phyloP scores from a whole-genome alignment of 2,113 vertebrate species.

The Triplophysa rosa region DNA sequence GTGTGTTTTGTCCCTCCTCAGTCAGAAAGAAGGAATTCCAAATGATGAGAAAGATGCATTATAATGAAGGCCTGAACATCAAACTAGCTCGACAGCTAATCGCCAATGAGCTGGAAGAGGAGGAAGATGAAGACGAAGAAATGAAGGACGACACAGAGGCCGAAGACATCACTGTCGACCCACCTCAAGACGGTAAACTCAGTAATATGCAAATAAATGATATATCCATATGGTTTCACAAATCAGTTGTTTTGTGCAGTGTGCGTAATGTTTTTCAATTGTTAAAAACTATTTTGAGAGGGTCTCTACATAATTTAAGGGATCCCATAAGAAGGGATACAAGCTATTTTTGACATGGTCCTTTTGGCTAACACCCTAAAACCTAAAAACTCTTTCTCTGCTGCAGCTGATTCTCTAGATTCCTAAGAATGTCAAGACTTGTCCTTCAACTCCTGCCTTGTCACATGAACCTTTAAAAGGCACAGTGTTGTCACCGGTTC shows the following conservation, averaged over 20 bases:
- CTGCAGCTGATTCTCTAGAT: slow-evolving; percentile 70
- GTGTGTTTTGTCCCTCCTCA: slow-evolving; percentile 52
- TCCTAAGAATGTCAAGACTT: slow-evolving; percentile 61
- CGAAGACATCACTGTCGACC: slow-evolving; percentile 79
- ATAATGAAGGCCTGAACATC: slow-evolving; percentile 96
- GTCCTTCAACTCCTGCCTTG: slow-evolving; percentile 44
- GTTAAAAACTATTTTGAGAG: too few species aligned
- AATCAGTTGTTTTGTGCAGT: too few species aligned
- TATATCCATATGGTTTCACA: too few species aligned
- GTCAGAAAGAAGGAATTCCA: slow-evolving; percentile 93
- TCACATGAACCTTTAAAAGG: slow-evolving; percentile 52
- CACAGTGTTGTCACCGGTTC: slow-evolving; percentile 57
- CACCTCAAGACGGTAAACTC: slow-evolving; percentile 73
- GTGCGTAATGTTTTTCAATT: too few species aligned
- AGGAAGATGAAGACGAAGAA: slow-evolving; percentile 81
- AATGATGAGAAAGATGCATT: slow-evolving; percentile 98
- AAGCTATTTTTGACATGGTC: too few species aligned
- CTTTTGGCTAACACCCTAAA: not conserved
- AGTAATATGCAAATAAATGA: too few species aligned
- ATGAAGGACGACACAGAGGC: slow-evolving; percentile 84
- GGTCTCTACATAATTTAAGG: too few species aligned
- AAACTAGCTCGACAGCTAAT: slow-evolving; percentile 93
- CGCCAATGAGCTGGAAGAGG: slow-evolving; percentile 86
- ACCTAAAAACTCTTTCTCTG: not conserved
- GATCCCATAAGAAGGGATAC: too few species aligned